These are phyloP conservation scores for Nothocercus julius DNA, from an alignment of 2,113 vertebrate genomes.

Conservation along the genomic window DNA sequence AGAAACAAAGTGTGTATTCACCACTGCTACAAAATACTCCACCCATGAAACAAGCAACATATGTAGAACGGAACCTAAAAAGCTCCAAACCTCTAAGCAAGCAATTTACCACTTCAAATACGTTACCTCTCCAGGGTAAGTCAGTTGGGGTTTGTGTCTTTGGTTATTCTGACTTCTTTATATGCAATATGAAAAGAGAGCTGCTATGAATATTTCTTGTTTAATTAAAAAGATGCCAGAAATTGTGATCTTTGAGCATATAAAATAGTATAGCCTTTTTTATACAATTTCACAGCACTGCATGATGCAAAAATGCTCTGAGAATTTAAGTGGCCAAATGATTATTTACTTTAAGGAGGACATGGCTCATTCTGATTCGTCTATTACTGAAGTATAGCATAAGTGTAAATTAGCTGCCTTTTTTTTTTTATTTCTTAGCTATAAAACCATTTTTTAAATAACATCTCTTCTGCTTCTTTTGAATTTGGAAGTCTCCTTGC, in stretches of 20 bases:
- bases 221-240: slow-evolving; percentile 58
- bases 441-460: background rate
- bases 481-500: background rate
- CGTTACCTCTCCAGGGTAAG: background rate
- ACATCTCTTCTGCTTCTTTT: background rate
- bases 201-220: slow-evolving; percentile 51
- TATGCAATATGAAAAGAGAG: slow-evolving; percentile 3
- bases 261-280: background rate
- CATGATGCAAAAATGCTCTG: slow-evolving; percentile 16
- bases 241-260: slow-evolving; percentile 10
- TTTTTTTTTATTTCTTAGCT: background rate
- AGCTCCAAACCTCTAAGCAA: background rate
- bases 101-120: background rate
- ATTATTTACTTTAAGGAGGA: slow-evolving; percentile 34
- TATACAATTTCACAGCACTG: slow-evolving; percentile 58
- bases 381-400: background rate
- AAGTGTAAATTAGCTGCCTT: background rate
- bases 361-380: background rate
- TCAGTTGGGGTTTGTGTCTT: background rate
- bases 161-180: background rate
- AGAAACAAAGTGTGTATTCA: background rate
- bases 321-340: slow-evolving; percentile 49
- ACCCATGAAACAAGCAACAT: background rate
- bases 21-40: background rate
- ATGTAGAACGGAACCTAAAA: background rate